phyloP scores from a whole-genome alignment of 2,797 vertebrate genomes.

The Cuniculus paca region DNA sequence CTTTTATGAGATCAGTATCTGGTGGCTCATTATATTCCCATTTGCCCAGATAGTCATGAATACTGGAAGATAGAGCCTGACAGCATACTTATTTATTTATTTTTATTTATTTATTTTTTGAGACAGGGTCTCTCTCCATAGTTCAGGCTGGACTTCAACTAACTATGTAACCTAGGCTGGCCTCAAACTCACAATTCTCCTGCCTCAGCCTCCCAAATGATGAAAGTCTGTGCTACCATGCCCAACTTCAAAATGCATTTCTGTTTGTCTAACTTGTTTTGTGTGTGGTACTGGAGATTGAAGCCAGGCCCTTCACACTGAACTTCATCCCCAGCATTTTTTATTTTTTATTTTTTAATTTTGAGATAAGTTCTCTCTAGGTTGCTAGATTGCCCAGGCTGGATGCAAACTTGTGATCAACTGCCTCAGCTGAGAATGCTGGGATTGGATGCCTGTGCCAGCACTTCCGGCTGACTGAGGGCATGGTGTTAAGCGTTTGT shows the following conservation, averaged over 20 bases:
- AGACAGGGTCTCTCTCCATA: background rate
- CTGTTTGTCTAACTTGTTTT: background rate
- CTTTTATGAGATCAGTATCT: background rate
- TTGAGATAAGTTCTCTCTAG: background rate
- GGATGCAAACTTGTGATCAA: background rate
- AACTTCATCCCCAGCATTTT: background rate
- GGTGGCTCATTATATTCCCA: background rate
- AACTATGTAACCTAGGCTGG: background rate
- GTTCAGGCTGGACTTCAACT: background rate
- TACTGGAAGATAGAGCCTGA: background rate
- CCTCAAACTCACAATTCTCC: background rate
- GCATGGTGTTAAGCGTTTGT: background rate
- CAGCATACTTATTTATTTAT: background rate
- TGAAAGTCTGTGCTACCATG: background rate
- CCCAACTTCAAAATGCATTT: background rate
- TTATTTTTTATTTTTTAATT: background rate
- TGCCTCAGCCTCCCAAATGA: background rate
- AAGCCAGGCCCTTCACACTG: background rate
- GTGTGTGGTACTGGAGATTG: background rate
- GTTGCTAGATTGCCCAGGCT: background rate
- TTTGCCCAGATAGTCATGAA: background rate
- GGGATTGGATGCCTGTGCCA: background rate
- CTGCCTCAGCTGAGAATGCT: background rate
- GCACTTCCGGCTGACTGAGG: background rate
- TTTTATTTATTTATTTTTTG: background rate